A percentile compares a stretch with the other conserved stretches of the same genome.
phyloP scores from a whole-genome alignment of 2,888 invertebrate genomes.

The Deroplatys truncata region DNA sequence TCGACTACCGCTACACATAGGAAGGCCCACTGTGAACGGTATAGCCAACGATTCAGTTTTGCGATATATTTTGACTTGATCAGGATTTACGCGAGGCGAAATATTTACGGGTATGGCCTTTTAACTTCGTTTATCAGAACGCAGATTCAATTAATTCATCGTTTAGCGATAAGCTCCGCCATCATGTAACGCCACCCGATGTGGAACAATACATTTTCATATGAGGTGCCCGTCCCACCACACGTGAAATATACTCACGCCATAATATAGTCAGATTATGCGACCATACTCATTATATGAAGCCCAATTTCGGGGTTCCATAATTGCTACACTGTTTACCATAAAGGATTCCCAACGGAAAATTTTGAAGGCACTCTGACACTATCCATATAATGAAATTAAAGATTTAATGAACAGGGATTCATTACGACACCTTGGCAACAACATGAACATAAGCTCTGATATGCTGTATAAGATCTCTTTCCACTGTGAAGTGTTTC shows the following conservation, averaged over 20 bases:
- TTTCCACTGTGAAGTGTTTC: too few species aligned
- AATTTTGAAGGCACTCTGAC: not conserved
- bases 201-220: not conserved
- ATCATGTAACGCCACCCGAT: not conserved
- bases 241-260: not conserved
- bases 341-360: not conserved
- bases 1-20: too few species aligned
- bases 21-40: not conserved
- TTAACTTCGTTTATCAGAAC: not conserved
- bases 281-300: not conserved
- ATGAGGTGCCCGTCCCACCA: not conserved
- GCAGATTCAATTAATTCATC: not conserved
- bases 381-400: too few species aligned
- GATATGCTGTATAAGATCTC: too few species aligned
- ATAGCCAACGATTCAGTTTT: not conserved
- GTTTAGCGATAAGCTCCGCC: not conserved
- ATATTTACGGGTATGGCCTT: not conserved
- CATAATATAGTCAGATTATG: not conserved
- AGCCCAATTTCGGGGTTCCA: not conserved
- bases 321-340: not conserved
- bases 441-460: too few species aligned
- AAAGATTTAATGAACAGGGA: too few species aligned
- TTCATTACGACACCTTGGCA: too few species aligned
- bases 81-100: not conserved
- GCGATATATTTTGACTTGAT: not conserved